These are phyloP conservation scores for Patagioenas fasciata DNA, from an alignment of 2,113 vertebrate genomes.

Conservation along the genomic window DNA sequence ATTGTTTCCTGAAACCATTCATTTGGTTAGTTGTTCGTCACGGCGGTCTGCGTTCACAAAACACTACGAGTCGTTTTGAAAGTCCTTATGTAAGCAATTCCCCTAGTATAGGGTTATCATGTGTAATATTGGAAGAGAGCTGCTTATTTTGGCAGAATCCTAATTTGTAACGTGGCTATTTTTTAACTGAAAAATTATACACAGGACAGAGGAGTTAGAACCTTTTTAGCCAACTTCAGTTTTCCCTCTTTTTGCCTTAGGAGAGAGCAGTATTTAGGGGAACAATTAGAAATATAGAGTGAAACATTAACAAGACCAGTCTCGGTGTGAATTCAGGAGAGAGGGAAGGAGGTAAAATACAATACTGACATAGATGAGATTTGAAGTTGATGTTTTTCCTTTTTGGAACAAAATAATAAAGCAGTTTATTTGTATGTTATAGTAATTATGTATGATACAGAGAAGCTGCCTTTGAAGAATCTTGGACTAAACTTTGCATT, in stretches of 20 bases:
- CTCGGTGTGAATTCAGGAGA: neutral
- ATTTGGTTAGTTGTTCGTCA: neutral
- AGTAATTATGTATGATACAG: neutral
- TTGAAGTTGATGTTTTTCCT: neutral
- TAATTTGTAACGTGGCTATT: neutral
- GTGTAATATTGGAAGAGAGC: neutral
- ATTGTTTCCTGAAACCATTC: neutral
- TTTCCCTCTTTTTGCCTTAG: neutral
- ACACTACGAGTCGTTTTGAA: neutral
- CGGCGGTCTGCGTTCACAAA: accelerated
- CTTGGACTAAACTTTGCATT: neutral
- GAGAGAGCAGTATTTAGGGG: neutral
- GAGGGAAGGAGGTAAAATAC: neutral
- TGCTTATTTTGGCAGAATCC: neutral
- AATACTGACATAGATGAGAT: neutral
- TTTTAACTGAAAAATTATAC: neutral
- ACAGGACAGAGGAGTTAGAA: neutral
- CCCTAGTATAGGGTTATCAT: neutral
- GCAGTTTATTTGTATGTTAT: neutral
- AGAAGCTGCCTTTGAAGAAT: neutral
- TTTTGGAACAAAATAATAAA: neutral
- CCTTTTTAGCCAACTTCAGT: neutral
- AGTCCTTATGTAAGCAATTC: neutral
- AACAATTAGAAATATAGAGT: neutral
- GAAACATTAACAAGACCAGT: neutral